Base-by-base conservation (phyloP, 2,113 vertebrate genomes). In the Zosterops pallidus region DNA sequence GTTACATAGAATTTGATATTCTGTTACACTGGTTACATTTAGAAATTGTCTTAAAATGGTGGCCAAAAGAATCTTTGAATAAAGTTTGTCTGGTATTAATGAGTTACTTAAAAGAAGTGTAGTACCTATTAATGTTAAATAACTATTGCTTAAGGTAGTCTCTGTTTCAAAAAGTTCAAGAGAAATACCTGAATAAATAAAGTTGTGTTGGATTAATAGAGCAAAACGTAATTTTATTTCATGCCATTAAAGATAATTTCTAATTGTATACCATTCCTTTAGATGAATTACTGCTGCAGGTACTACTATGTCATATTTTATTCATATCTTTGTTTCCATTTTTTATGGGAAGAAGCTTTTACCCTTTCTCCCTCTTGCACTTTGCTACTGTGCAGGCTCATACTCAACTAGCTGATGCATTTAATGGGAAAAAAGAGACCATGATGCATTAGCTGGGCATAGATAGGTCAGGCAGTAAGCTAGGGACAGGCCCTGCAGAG, bases 31-130 rank as follows among this genome's bases (percentile, higher is more conserved):
- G 60, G 9, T 83, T 83, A 41, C 9, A 63, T 89, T 56, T 90
- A 70, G 60, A 90, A 94, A 77, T 28, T 16, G 75, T 50, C 15
- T 62, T 74, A 24, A 72, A 89, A 89, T 5, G 16, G 29, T 77
- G 81, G 44, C 78, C 23, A 64, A 69, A 83, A n/a, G 62, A 19
- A 17, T 90, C 41, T 83, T 84, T 95, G 47, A 79, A 64, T 71
- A 92, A 86, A 92, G 12, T 64, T 89, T 89, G 56, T 72, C 59
- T 90, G 52, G 50, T 87, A 70, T 86, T 95, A 86, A 76, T 53
- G 92, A 86, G 86, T 93, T 86, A 89, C 55, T 83, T 90, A 57
- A 41, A 92, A 71, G 10, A 63, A 71, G 9, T 29, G 21, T 83
- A 13, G 17, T 67, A 28, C 35, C 35, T 71, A 2, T 50, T 89